Conservation (phyloP, 2,888 invertebrate species). For the Vanessa cardui region DNA sequence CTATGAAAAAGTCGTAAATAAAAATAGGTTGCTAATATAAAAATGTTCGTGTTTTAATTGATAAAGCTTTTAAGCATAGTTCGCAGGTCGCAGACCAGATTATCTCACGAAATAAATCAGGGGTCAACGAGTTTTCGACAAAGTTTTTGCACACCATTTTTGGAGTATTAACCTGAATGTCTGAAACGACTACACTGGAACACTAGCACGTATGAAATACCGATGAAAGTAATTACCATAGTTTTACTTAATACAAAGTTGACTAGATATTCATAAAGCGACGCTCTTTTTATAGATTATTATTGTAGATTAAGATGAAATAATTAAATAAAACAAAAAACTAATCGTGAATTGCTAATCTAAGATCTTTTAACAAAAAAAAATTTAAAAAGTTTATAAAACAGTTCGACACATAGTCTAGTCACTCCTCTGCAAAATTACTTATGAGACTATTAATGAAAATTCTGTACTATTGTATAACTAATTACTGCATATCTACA, state of each 20-base stretch:
- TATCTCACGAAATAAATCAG: constrained; percentile 66
- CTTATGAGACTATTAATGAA: too few species aligned
- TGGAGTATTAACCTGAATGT: constrained; percentile 33
- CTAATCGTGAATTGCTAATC: too few species aligned
- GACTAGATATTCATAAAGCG: background rate
- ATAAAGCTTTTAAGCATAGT: constrained; percentile 48
- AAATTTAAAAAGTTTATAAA: too few species aligned
- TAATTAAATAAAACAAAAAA: too few species aligned
- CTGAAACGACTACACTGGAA: background rate
- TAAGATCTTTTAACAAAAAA: too few species aligned
- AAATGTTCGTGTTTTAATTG: constrained; percentile 50
- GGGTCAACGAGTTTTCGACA: constrained; percentile 52
- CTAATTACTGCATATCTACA: too few species aligned
- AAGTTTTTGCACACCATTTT: constrained; percentile 47
- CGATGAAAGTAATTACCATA: background rate
- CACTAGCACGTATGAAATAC: background rate
- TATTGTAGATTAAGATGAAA: too few species aligned
- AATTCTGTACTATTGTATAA: too few species aligned
- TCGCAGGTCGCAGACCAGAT: constrained; percentile 47
- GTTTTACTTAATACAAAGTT: background rate
- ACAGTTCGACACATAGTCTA: too few species aligned
- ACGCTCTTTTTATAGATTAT: too few species aligned
- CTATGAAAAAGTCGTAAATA: constrained; percentile 26
- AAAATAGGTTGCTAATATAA: constrained; percentile 35
- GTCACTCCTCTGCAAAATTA: too few species aligned